These are phyloP conservation scores for Tricholaema leucomelas DNA, from an alignment of 2,113 vertebrate species.

Conservation along the genomic window DNA sequence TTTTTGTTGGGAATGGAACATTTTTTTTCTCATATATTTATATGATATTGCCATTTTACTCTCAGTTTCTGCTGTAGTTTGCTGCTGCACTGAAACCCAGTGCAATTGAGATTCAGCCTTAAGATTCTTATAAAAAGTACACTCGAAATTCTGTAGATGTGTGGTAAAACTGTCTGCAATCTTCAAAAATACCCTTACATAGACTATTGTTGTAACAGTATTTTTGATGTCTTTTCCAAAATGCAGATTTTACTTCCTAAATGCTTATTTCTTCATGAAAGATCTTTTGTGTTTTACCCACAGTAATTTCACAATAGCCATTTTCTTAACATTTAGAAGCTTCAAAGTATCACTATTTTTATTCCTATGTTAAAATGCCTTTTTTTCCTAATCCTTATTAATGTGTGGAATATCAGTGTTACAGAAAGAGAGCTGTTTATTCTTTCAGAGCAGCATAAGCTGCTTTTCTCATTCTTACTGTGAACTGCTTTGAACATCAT, in stretches of 20 bases:
- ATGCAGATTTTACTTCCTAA: not conserved
- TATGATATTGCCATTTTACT: not conserved
- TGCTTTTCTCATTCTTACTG: conserved; percentile 67
- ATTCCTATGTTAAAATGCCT: conserved; percentile 3
- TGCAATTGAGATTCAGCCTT: not conserved
- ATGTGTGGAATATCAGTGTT: not conserved
- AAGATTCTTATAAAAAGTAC: not conserved
- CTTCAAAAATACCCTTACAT: not conserved
- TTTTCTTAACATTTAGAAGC: not conserved
- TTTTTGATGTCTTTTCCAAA: not conserved
- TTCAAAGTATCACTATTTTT: conserved; percentile 10
- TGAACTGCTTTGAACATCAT: conserved; percentile 67
- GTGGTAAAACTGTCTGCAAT: not conserved
- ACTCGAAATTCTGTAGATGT: not conserved
- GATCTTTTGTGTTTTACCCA: not conserved
- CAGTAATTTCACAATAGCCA: not conserved
- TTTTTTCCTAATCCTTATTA: not conserved
- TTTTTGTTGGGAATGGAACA: not conserved
- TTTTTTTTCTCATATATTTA: not conserved
- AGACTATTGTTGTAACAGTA: not conserved
- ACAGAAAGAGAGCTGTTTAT: conserved; percentile 35
- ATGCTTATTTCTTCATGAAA: not conserved
- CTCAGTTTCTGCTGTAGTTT: not conserved
- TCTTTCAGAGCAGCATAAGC: conserved; percentile 38
- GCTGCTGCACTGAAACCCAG: not conserved